A percentile compares a stretch with the other conserved stretches of the same genome.
phyloP scores from a whole-genome alignment of 2,888 invertebrate genomes.

The Andricus quercusramuli region DNA sequence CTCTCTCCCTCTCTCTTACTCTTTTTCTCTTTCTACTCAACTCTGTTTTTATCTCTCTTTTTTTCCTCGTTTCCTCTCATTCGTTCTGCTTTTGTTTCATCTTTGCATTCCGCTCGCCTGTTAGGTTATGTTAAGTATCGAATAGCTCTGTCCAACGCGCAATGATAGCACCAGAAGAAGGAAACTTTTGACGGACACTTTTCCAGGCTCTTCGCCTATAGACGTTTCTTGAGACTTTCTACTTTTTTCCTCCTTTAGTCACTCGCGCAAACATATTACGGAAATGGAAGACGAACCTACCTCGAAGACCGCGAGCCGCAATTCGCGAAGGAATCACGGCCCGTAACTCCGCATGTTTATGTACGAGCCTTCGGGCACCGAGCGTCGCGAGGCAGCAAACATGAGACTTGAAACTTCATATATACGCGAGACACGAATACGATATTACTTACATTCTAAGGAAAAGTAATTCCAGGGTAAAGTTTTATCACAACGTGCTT shows the following conservation, averaged over 20 bases:
- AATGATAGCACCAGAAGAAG: slow-evolving; percentile 54
- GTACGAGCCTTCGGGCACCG: slow-evolving; percentile 10
- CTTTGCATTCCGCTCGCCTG: slow-evolving; percentile 53
- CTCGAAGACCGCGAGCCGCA: slow-evolving; percentile 22
- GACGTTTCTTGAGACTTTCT: slow-evolving; percentile 42
- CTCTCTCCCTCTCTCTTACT: slow-evolving; percentile 43
- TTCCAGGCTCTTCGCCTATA: slow-evolving; percentile 48
- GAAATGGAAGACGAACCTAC: slow-evolving; percentile 39
- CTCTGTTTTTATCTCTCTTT: slow-evolving; percentile 43
- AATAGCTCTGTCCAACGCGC: slow-evolving; percentile 60
- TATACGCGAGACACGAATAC: slow-evolving; percentile 38
- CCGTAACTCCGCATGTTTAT: slow-evolving; percentile 35
- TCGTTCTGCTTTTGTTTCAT: slow-evolving; percentile 47
- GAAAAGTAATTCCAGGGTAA: slow-evolving; percentile 32
- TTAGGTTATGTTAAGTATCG: slow-evolving; percentile 62
- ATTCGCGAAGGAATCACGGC: slow-evolving; percentile 32
- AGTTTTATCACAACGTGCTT: slow-evolving; percentile 40
- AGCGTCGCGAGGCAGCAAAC: slow-evolving; percentile 23
- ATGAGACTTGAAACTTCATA: slow-evolving; percentile 31
- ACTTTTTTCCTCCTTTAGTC: slow-evolving; percentile 24
- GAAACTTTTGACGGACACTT: slow-evolving; percentile 67
- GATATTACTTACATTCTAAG: slow-evolving; percentile 41
- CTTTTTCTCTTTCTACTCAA: slow-evolving; percentile 25
- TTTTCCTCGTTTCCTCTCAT: slow-evolving; percentile 36
- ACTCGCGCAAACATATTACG: slow-evolving; percentile 30